These are phyloP conservation scores for Anaspis maculata DNA, from an alignment of 2,888 invertebrate species.

Conservation along the genomic window DNA sequence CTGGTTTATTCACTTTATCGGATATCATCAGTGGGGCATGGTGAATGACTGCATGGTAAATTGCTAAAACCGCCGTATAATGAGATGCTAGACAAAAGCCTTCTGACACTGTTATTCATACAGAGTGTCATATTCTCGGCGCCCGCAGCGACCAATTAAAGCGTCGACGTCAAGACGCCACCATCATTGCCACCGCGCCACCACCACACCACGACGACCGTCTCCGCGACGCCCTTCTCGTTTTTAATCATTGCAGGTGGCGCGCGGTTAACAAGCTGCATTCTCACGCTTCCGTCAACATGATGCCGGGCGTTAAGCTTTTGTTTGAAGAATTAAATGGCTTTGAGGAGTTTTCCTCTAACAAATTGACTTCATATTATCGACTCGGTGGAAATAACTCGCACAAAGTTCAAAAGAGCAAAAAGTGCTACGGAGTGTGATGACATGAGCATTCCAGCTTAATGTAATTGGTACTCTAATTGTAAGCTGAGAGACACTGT, in stretches of 20 bases:
- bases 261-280: slow-evolving; percentile 10
- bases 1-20: slow-evolving; percentile 12
- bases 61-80: slow-evolving; percentile 18
- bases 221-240: not conserved
- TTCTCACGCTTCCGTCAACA: too few relatives aligned
- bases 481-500: too few relatives aligned
- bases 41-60: slow-evolving; percentile 15
- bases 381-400: too few relatives aligned
- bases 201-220: slow-evolving; percentile 12
- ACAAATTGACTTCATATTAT: too few relatives aligned
- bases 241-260: slow-evolving; percentile 12
- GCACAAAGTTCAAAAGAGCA: too few relatives aligned
- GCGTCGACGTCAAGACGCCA: slow-evolving; percentile 18
- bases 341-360: too few relatives aligned
- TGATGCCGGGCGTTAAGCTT: not conserved
- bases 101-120: slow-evolving; percentile 17
- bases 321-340: too few relatives aligned
- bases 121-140: slow-evolving; percentile 16
- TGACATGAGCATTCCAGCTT: too few relatives aligned
- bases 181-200: slow-evolving; percentile 3
- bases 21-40: slow-evolving; percentile 8
- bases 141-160: slow-evolving; percentile 19
- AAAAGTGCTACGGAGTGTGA: too few relatives aligned
- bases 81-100: slow-evolving; percentile 20
- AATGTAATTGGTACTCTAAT: too few relatives aligned